Evolutionary conservation across 2,797 vertebrate genomes (phyloP), one percentile per base, ranked within the genome.

Genomic region (Bradypodion ventrale): DNA sequence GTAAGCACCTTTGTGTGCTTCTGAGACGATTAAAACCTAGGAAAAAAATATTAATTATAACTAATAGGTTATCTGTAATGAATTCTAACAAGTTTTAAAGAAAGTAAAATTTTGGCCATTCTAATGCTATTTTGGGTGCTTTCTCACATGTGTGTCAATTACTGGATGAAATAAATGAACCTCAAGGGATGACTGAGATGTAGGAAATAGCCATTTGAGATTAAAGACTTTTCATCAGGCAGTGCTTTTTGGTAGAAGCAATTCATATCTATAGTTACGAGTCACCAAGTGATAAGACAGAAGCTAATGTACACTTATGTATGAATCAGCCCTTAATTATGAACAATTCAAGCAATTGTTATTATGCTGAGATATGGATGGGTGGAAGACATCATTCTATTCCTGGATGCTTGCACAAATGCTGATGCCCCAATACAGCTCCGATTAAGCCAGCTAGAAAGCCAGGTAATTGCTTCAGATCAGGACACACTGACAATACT

Each of bases 241-340:
- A 74, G 29, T 66, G 15, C 12, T 85, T 68, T 44, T 75, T 27
- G 9, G 42, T 1, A 3, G 62, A 68, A 49, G 13, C n/a, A 35
- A 32, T 65, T 65, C 4, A 40, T 46, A 75, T 59, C 60, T 6
- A 3, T 66, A 60, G 29, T 13, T 66, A 59, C 23, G 19, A 79
- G 6, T 78, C 56, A 70, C 19, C 46, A 78, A 79, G 59, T 40
- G 68, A 66, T 74, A 46, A 80, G 60, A 23, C 37, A 44, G 44
- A 16, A 75, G 74, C 46, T 75, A 65, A 75, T 68, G 78, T 42
- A 66, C 32, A 37, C 32, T 37, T 49, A 65, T 35, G 29, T 52
- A 46, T 85, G 83, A 85, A 80, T 80, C 70, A 75, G 25, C n/a
- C 9, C n/a, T 63, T 49, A 63, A 84, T 84, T 84, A 52, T 2